These are phyloP conservation scores for Hozukius guyotensis DNA, from an alignment of 2,797 vertebrate genomes.

Conservation along the genomic window DNA sequence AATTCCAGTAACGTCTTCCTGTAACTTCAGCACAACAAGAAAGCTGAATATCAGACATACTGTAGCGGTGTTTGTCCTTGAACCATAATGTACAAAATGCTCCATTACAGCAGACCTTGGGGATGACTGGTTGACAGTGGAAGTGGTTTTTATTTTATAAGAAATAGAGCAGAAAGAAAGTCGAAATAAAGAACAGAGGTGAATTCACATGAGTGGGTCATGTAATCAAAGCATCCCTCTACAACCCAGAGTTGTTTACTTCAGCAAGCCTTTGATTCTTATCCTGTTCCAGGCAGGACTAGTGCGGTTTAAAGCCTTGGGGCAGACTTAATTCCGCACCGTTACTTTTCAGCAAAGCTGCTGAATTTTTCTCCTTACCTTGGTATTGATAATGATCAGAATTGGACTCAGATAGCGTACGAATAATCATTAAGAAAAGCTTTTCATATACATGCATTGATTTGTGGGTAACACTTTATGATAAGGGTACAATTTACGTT, in stretches of 20 bases:
- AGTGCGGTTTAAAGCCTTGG: conserved; percentile 34
- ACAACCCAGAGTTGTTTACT: conserved; percentile 48
- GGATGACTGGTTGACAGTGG: conserved; percentile 37
- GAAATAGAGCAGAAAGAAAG: conserved; percentile 30
- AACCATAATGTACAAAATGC: conserved; percentile 52
- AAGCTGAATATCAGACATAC: conserved; percentile 17
- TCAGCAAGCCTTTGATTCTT: conserved; percentile 45
- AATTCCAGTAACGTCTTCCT: conserved; percentile 42
- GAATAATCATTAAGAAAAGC: conserved; percentile 3
- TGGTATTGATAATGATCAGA: conserved; percentile 34
- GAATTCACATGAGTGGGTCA: conserved; percentile 39
- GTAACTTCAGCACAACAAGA: conserved; percentile 23
- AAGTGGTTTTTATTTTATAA: conserved; percentile 48
- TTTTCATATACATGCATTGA: not conserved
- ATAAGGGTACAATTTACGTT: not conserved
- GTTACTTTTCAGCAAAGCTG: conserved; percentile 12
- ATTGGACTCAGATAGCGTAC: conserved; percentile 22
- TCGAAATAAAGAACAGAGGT: not conserved
- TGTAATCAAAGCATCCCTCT: conserved; percentile 44
- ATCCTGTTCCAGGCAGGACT: conserved; percentile 42
- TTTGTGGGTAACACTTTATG: not conserved
- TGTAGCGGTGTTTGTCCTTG: conserved; percentile 42
- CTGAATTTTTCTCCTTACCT: not conserved
- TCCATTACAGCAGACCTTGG: conserved; percentile 56
- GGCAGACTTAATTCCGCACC: not conserved